Conservation (phyloP, 1,140 invertebrate species). For the Micrasema longulum region DNA sequence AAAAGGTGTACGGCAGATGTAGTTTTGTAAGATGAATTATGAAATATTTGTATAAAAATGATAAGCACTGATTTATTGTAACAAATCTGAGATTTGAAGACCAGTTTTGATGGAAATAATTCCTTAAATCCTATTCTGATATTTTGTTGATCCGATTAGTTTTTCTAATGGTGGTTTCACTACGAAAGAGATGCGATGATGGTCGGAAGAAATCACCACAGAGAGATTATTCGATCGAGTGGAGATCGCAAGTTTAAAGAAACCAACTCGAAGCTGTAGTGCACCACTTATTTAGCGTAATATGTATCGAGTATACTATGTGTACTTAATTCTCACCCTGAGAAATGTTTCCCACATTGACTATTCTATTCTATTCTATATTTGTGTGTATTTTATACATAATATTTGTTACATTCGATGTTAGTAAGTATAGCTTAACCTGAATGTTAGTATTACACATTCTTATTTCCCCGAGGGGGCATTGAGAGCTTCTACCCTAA, state of each 20-base stretch:
- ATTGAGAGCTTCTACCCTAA: background rate
- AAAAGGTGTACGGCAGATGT: background rate
- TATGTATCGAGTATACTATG: too few species aligned
- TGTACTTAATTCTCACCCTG: too few species aligned
- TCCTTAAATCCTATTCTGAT: background rate
- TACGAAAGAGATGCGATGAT: background rate
- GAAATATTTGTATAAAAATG: background rate
- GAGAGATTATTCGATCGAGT: background rate
- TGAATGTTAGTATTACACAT: too few species aligned
- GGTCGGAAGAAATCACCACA: background rate
- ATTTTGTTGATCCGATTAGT: background rate
- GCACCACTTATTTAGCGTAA: too few species aligned
- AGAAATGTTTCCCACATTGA: too few species aligned
- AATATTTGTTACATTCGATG: background rate
- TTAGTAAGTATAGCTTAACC: too few species aligned
- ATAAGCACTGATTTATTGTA: background rate
- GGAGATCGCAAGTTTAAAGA: background rate
- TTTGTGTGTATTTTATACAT: background rate
- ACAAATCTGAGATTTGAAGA: background rate
- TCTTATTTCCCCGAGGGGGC: background rate
- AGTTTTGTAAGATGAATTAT: conserved; percentile 2
- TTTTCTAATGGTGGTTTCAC: background rate
- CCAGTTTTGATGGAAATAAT: background rate
- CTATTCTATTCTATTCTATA: too few species aligned
- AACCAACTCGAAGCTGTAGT: too few species aligned